Percentiles rank a stretch among this genome's conserved stretches.
Conservation (phyloP, 2,888 invertebrate species). For the Masnerella sp. region DNA sequence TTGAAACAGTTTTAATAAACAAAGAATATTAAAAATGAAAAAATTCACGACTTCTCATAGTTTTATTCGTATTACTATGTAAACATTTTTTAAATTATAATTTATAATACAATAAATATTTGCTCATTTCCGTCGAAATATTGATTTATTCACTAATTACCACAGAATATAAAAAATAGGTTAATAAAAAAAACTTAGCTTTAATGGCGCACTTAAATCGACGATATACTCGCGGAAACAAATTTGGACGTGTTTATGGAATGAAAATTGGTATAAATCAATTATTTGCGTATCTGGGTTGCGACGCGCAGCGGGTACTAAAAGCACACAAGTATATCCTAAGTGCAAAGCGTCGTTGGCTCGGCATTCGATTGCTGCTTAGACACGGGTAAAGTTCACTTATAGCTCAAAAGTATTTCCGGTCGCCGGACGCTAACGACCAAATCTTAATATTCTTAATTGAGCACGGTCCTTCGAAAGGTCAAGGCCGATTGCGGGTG, state of each 20-base stretch:
- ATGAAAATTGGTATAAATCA: background rate
- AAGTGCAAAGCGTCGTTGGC: constrained; percentile 42
- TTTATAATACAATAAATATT: too few species aligned
- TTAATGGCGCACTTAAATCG: too few species aligned
- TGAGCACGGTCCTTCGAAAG: background rate
- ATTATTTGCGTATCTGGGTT: constrained; percentile 1
- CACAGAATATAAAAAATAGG: background rate
- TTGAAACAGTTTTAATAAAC: too few species aligned
- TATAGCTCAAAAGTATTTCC: constrained; percentile 37
- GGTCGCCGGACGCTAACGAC: background rate
- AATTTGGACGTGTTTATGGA: constrained; percentile 2
- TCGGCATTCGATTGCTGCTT: constrained; percentile 7
- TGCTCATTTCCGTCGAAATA: too few species aligned
- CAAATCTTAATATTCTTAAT: constrained; percentile 2
- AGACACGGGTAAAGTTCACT: constrained; percentile 18
- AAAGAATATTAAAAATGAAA: too few species aligned
- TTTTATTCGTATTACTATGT: too few species aligned
- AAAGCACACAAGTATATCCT: constrained; percentile 37
- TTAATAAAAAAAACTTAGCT: background rate
- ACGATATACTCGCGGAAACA: background rate
- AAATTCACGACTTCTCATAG: too few species aligned
- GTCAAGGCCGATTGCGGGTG: background rate
- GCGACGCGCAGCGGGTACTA: constrained; percentile 23
- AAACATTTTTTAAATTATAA: too few species aligned
- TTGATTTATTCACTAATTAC: too few species aligned